These are phyloP conservation scores for Pocillopora verrucosa DNA, from an alignment of 64 coral and sea anemone species.

Conservation along the genomic window DNA sequence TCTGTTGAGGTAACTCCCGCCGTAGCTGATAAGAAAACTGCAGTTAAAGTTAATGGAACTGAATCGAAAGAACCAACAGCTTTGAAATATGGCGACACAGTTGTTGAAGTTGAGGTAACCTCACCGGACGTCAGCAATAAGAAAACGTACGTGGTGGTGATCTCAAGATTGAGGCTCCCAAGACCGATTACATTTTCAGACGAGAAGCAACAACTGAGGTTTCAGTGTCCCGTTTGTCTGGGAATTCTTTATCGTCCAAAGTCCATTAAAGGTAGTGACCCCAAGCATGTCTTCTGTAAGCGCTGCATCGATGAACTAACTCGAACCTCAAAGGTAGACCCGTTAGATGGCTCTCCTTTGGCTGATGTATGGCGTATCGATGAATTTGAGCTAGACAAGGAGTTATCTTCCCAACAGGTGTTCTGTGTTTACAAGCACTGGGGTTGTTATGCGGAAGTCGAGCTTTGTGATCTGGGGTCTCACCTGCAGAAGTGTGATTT, in stretches of 20 bases:
- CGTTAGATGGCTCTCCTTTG: constrained; percentile 67
- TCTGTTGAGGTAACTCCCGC: constrained; percentile 62
- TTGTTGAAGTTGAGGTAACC: constrained; percentile 78
- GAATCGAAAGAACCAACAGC: constrained; percentile 53
- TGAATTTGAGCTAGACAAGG: constrained; percentile 69
- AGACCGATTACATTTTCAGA: constrained; percentile 58
- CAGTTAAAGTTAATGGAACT: constrained; percentile 61
- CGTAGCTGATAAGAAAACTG: constrained; percentile 77
- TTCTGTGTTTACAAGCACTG: constrained; percentile 66
- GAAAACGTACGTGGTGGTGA: constrained; percentile 54
- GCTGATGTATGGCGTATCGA: constrained; percentile 68
- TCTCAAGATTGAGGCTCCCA: constrained; percentile 58
- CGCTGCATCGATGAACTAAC: constrained; percentile 90
- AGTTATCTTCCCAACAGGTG: constrained; percentile 50
- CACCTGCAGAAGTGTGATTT: constrained; percentile 80
- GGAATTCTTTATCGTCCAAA: constrained; percentile 80
- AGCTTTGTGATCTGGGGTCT: constrained; percentile 67
- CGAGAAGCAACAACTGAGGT: constrained; percentile 29
- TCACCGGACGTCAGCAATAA: constrained; percentile 77
- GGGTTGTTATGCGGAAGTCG: constrained; percentile 69
- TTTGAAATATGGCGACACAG: constrained; percentile 82
- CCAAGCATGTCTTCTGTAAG: constrained; percentile 91
- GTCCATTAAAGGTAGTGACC: constrained; percentile 61
- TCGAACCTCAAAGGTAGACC: constrained; percentile 87
- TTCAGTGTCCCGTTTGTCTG: constrained; percentile 86